Evolutionary conservation across 1,140 invertebrate genomes (phyloP).

Genomic region (Bombus picipes): DNA sequence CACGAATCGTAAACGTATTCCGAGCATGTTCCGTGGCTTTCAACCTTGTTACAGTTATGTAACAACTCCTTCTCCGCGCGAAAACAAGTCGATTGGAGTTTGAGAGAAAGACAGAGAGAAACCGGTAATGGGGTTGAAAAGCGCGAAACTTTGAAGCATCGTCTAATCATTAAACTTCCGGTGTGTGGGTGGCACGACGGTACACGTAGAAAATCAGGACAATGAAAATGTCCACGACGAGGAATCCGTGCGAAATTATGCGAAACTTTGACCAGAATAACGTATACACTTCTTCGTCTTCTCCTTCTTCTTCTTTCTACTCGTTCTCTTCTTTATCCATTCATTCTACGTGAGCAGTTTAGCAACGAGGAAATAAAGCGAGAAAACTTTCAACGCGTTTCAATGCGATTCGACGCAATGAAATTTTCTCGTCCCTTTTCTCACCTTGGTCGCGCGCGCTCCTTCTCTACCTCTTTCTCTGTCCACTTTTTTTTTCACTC

Average conservation of each 20-base stretch:
- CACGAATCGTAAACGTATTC: constrained; percentile 52
- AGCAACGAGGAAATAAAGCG: constrained; percentile 62
- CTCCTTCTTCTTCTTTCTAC: neutral
- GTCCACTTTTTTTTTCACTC: neutral
- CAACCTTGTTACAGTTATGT: constrained; percentile 65
- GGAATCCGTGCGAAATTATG: constrained; percentile 60
- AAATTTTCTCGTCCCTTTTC: constrained; percentile 12
- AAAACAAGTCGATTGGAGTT: constrained; percentile 21
- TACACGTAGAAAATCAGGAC: neutral
- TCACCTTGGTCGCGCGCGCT: neutral
- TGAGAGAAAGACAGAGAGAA: neutral
- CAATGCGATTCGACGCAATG: constrained; percentile 51
- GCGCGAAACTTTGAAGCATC: constrained; percentile 62
- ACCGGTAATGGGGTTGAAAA: constrained; percentile 35
- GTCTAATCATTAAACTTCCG: constrained; percentile 61
- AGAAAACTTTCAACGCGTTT: constrained; percentile 65
- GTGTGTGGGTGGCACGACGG: neutral
- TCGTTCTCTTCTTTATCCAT: constrained; percentile 56
- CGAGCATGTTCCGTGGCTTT: constrained; percentile 58
- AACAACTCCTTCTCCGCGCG: constrained; percentile 36
- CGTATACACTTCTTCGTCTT: constrained; percentile 4
- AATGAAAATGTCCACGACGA: constrained; percentile 3
- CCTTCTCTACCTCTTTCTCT: too few species aligned
- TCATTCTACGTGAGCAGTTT: constrained; percentile 68
- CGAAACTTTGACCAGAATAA: constrained; percentile 42